A percentile compares a stretch with the other conserved stretches of the same genome.
phyloP scores from a whole-genome alignment of 2,113 vertebrate genomes.

The Paratilapia polleni region DNA sequence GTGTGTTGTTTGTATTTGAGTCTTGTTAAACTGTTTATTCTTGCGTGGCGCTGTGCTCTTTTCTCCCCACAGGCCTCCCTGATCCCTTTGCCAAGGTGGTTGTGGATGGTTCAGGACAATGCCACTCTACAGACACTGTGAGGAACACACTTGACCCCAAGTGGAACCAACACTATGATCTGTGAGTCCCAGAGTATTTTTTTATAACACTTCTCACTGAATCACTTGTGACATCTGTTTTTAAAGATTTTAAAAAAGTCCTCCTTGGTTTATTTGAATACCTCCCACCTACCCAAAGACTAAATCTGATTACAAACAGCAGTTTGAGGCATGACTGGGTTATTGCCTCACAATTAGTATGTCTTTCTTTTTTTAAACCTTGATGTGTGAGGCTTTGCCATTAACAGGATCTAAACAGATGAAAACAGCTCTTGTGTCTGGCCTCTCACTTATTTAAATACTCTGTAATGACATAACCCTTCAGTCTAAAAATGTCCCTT shows the following conservation, averaged over 20 bases:
- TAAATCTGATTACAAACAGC: slow-evolving; percentile 2
- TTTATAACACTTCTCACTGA: neutral
- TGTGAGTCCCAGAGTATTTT: slow-evolving; percentile 83
- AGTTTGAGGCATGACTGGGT: slow-evolving; percentile 5
- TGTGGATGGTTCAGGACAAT: slow-evolving; percentile 98
- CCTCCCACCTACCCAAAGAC: slow-evolving; percentile 17
- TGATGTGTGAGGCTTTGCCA: slow-evolving; percentile 21
- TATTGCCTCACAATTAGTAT: slow-evolving; percentile 15
- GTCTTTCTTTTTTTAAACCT: slow-evolving; percentile 51
- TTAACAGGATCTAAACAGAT: slow-evolving; percentile 45
- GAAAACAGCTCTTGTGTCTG: slow-evolving; percentile 52
- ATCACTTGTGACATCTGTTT: slow-evolving; percentile 33
- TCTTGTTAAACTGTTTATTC: neutral
- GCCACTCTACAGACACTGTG: slow-evolving; percentile 99
- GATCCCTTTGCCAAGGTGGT: slow-evolving; percentile 99
- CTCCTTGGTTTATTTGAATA: slow-evolving; percentile 31
- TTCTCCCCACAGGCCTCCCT: slow-evolving; percentile 86
- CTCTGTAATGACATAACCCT: slow-evolving; percentile 53
- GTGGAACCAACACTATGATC: slow-evolving; percentile 99
- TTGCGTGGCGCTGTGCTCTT: neutral
- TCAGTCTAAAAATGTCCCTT: slow-evolving; percentile 54
- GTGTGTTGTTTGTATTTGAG: neutral
- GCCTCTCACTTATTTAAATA: slow-evolving; percentile 41
- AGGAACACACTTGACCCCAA: slow-evolving; percentile 99
- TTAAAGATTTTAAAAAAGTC: neutral